phyloP scores from a whole-genome alignment of 2,797 vertebrate species.

The Trematomus bernacchii region DNA sequence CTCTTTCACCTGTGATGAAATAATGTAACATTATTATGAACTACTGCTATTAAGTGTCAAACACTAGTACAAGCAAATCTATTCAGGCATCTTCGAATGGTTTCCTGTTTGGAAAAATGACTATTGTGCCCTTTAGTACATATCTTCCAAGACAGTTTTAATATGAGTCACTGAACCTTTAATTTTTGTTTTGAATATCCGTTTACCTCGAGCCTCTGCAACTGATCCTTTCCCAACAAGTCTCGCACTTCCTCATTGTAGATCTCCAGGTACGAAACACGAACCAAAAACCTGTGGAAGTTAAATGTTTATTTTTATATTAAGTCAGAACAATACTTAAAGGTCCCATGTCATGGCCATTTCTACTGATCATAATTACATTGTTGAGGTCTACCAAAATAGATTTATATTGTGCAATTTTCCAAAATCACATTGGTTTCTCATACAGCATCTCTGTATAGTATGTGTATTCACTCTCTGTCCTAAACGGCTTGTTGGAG shows the following conservation, averaged over 20 bases:
- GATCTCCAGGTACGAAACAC: constrained; percentile 98
- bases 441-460: too few relatives aligned
- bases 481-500: too few relatives aligned
- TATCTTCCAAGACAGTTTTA: background rate
- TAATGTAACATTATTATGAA: background rate
- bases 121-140: background rate
- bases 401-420: too few relatives aligned
- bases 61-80: background rate
- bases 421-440: too few relatives aligned
- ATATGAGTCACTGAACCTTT: background rate
- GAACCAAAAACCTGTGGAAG: constrained; percentile 92
- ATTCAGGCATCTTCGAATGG: background rate
- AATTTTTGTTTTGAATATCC: background rate
- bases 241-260: constrained; percentile 99
- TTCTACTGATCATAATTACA: too few relatives aligned
- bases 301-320: background rate
- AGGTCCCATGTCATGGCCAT: background rate
- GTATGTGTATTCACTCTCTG: too few relatives aligned
- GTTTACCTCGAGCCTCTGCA: constrained; percentile 95
- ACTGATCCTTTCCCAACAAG: constrained; percentile 96
- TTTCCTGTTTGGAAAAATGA: background rate
- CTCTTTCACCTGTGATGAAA: constrained; percentile 93
- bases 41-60: background rate
- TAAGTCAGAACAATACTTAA: constrained; percentile 6
- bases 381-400: too few relatives aligned